These are phyloP conservation scores for Leiothrix lutea DNA, from an alignment of 2,113 vertebrate genomes.

Conservation along the genomic window DNA sequence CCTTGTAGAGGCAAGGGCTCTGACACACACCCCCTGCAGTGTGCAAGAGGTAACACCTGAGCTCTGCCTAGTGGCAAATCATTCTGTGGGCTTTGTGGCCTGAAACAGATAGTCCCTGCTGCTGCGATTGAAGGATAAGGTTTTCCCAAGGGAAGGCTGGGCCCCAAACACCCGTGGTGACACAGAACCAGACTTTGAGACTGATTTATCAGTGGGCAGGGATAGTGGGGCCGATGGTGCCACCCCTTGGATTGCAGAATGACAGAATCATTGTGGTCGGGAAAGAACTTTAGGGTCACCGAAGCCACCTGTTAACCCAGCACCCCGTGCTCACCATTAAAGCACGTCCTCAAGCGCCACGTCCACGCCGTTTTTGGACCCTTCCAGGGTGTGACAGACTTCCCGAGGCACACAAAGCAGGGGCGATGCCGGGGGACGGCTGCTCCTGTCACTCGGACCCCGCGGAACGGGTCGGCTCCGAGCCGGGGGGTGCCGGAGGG, in stretches of 20 bases:
- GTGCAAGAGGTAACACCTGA: background rate
- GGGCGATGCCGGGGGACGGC: background rate
- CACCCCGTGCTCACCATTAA: background rate
- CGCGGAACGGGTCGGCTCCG: background rate
- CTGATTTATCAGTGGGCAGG: background rate
- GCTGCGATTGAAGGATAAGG: fast-evolving
- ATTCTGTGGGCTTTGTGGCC: background rate
- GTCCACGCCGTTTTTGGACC: background rate
- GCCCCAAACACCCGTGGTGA: background rate
- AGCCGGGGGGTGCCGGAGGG: fast-evolving
- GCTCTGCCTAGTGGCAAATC: background rate
- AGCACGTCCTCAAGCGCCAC: background rate
- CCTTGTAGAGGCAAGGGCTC: background rate
- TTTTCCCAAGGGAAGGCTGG: background rate
- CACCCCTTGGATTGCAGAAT: background rate
- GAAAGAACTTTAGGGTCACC: background rate
- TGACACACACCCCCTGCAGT: background rate
- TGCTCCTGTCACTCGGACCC: background rate
- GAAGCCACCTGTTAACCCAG: background rate
- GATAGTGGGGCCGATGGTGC: fast-evolving
- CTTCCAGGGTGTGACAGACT: background rate
- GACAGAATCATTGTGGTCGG: background rate
- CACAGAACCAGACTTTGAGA: background rate
- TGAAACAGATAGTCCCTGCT: background rate
- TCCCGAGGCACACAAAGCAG: background rate